These are phyloP conservation scores for Plutella xylostella DNA, from an alignment of 2,888 invertebrate genomes.

Conservation along the genomic window DNA sequence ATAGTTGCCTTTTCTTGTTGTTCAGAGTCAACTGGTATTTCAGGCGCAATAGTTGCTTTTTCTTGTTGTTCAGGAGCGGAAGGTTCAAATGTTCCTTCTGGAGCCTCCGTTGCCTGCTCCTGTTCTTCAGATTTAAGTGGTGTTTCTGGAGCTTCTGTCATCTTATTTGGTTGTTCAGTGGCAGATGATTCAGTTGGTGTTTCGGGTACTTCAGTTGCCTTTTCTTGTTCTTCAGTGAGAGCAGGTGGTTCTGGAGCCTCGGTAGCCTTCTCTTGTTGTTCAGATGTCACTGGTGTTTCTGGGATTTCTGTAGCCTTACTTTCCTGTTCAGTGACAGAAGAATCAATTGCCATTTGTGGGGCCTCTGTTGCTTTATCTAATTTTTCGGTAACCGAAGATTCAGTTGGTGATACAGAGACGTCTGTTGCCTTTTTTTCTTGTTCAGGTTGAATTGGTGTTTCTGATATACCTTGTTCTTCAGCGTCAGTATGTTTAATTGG, in stretches of 20 bases:
- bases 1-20: conserved; percentile 2
- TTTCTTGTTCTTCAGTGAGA: background rate
- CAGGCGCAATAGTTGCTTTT: background rate
- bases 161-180: background rate
- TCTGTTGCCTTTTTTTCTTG: background rate
- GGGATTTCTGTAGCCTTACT: conserved; percentile 5
- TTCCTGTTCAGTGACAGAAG: background rate
- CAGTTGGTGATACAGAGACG: background rate
- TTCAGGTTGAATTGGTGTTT: too few species aligned
- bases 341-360: background rate
- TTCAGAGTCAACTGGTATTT: background rate
- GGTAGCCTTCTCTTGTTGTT: background rate
- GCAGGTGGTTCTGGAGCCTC: background rate
- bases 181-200: background rate
- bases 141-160: too few species aligned
- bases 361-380: background rate
- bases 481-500: too few species aligned
- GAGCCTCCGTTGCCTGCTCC: background rate
- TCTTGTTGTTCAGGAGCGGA: background rate
- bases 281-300: conserved; percentile 8
- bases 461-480: too few species aligned
- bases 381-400: background rate
- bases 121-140: too few species aligned
- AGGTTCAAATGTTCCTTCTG: background rate
- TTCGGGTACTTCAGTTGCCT: background rate